These are phyloP conservation scores for Gopherus evgoodei DNA, from an alignment of 2,113 vertebrate species.

Conservation along the genomic window DNA sequence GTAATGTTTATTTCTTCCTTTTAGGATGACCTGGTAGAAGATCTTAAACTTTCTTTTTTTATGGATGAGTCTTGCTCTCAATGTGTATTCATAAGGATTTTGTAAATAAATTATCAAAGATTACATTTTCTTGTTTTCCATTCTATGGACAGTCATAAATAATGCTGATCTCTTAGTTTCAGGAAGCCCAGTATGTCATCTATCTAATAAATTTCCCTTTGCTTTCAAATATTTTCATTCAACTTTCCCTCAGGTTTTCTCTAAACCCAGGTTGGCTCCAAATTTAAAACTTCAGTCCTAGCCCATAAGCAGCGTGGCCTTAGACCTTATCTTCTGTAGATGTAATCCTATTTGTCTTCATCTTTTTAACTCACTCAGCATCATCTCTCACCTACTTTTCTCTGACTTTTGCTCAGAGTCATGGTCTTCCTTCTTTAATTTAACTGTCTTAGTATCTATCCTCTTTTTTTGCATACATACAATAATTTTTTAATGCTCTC, in stretches of 20 bases:
- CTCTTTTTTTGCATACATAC: not conserved
- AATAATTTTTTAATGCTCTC: not conserved
- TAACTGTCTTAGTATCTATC: not conserved
- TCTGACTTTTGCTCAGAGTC: not conserved
- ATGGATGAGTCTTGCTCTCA: not conserved
- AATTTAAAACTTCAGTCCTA: not conserved
- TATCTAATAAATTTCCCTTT: not conserved
- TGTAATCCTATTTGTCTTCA: not conserved
- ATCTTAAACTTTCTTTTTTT: not conserved
- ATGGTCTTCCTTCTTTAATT: not conserved
- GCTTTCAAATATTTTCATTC: not conserved
- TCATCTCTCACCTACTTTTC: not conserved
- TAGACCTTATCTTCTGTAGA: not conserved
- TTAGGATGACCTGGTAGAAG: not conserved
- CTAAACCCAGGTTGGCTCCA: not conserved
- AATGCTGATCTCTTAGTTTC: not conserved
- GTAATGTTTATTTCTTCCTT: not conserved
- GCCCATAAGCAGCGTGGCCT: not conserved
- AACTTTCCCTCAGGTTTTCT: not conserved
- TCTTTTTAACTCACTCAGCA: not conserved
- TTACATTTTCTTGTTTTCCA: not conserved
- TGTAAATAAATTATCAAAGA: not conserved
- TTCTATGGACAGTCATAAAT: not conserved
- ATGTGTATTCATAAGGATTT: not conserved
- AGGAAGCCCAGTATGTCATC: not conserved